Evolutionary conservation across 1,140 invertebrate genomes (phyloP).

Genomic region (Lepidurus apus): DNA sequence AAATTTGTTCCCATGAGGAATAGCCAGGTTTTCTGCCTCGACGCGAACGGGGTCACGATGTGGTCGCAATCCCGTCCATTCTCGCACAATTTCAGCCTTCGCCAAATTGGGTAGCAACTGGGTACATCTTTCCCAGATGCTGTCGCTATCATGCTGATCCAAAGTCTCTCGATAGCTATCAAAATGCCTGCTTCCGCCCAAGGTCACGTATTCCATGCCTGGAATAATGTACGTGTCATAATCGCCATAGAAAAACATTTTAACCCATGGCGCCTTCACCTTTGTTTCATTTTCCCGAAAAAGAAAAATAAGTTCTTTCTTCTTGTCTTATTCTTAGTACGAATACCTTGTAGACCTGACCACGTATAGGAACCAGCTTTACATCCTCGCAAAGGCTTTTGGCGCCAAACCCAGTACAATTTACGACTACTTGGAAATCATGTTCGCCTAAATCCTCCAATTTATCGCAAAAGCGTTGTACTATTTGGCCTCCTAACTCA

Average conservation of each 20-base stretch:
- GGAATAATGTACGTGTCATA: slow-evolving; percentile 81
- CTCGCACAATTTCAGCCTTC: slow-evolving; percentile 53
- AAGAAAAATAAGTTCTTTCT: background rate
- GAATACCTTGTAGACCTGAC: slow-evolving; percentile 76
- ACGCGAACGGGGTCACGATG: slow-evolving; percentile 68
- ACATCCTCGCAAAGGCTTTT: slow-evolving; percentile 67
- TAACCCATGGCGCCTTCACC: slow-evolving; percentile 83
- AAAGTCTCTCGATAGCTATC: slow-evolving; percentile 66
- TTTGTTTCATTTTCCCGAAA: slow-evolving; percentile 40
- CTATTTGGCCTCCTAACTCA: slow-evolving; percentile 48
- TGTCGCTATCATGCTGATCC: slow-evolving; percentile 61
- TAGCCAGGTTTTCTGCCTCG: slow-evolving; percentile 56
- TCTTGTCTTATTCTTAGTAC: background rate
- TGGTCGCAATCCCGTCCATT: slow-evolving; percentile 71
- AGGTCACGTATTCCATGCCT: slow-evolving; percentile 61
- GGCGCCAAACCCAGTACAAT: slow-evolving; percentile 81
- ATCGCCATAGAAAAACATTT: slow-evolving; percentile 77
- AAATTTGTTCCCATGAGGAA: slow-evolving; percentile 31
- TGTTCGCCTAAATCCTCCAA: slow-evolving; percentile 55
- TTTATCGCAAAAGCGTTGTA: slow-evolving; percentile 50
- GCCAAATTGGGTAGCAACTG: slow-evolving; percentile 64
- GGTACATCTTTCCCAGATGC: slow-evolving; percentile 67
- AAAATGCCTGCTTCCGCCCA: slow-evolving; percentile 76
- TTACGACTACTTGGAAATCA: slow-evolving; percentile 73
- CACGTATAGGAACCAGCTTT: slow-evolving; percentile 73